Conservation (phyloP, 2,888 invertebrate genomes). For the Conistra vaccinii region DNA sequence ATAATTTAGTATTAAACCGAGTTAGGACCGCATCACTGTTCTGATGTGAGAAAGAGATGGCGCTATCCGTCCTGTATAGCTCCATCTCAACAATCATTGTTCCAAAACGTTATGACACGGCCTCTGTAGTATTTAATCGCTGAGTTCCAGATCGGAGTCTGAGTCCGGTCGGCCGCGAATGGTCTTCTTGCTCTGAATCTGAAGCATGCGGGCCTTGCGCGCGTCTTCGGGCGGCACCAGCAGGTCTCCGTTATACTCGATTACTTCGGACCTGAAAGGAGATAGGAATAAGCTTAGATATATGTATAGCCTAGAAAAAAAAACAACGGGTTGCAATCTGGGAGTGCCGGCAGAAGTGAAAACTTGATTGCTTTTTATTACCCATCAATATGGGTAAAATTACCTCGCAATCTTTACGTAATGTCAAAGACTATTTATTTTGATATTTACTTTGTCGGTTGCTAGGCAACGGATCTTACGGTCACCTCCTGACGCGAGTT, state of each 20-base stretch:
- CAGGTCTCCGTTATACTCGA: constrained; percentile 93
- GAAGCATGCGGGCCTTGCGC: constrained; percentile 82
- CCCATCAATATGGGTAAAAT: no score
- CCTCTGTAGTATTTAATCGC: neutral
- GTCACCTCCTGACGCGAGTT: no score
- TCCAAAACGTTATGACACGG: neutral
- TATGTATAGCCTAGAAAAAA: no score
- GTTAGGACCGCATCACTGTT: neutral
- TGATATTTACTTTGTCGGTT: no score
- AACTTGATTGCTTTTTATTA: no score
- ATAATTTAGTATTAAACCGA: neutral
- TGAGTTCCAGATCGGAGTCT: constrained; percentile 89
- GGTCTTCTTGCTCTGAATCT: constrained; percentile 88
- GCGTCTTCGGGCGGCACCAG: constrained; percentile 91
- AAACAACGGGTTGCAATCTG: no score
- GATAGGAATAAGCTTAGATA: neutral
- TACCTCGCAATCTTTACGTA: no score
- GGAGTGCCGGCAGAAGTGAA: no score
- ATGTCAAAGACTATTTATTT: no score
- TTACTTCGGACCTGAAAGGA: constrained; percentile 88
- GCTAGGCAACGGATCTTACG: no score
- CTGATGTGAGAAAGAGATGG: neutral
- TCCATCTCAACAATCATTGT: neutral
- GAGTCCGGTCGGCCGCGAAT: constrained; percentile 87
- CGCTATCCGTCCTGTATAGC: neutral